A percentile compares a stretch with the other conserved stretches of the same genome.
Evolutionary conservation across 2,888 invertebrate species (phyloP).

Genomic region (Blastobasis lacticolella): DNA sequence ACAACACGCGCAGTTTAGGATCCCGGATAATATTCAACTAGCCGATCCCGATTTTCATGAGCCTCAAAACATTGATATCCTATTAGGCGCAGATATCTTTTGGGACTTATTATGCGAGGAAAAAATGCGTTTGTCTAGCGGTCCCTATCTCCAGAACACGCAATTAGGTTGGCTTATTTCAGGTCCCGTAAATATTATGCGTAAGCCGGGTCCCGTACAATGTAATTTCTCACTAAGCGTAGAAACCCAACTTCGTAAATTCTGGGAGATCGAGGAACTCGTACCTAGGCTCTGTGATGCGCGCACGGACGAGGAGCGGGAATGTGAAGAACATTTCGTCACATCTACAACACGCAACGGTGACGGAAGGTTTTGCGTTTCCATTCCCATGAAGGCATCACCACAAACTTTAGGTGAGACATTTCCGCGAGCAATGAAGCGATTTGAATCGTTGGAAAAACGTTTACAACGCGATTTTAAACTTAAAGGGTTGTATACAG

Average conservation of each 20-base stretch:
- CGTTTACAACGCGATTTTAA: slow-evolving; percentile 5
- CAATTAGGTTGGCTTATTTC: slow-evolving; percentile 11
- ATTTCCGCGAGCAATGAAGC: slow-evolving; percentile 6
- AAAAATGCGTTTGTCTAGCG: slow-evolving; percentile 5
- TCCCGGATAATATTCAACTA: no score
- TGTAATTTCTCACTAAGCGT: slow-evolving; percentile 9
- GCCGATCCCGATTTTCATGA: no score
- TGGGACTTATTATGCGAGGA: neutral
- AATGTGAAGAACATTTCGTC: slow-evolving; percentile 6
- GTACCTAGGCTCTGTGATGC: slow-evolving; percentile 1
- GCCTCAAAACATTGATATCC: no score
- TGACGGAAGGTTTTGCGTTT: slow-evolving; percentile 12
- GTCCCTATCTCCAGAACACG: slow-evolving; percentile 9
- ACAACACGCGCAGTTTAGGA: slow-evolving; percentile 1
- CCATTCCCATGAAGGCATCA: slow-evolving; percentile 9
- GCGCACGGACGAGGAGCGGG: slow-evolving; percentile 5
- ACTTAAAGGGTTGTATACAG: slow-evolving; percentile 10
- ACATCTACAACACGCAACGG: slow-evolving; percentile 7
- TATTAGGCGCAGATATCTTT: no score
- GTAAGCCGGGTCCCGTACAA: neutral
- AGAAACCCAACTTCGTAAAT: slow-evolving; percentile 7
- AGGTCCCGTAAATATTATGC: slow-evolving; percentile 3
- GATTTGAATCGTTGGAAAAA: slow-evolving; percentile 13
- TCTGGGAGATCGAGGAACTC: slow-evolving; percentile 11
- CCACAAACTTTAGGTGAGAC: slow-evolving; percentile 12